A percentile compares a stretch with the other conserved stretches of the same genome.
phyloP scores from a whole-genome alignment of 2,797 vertebrate species.

The Notoglanidium macrostoma region DNA sequence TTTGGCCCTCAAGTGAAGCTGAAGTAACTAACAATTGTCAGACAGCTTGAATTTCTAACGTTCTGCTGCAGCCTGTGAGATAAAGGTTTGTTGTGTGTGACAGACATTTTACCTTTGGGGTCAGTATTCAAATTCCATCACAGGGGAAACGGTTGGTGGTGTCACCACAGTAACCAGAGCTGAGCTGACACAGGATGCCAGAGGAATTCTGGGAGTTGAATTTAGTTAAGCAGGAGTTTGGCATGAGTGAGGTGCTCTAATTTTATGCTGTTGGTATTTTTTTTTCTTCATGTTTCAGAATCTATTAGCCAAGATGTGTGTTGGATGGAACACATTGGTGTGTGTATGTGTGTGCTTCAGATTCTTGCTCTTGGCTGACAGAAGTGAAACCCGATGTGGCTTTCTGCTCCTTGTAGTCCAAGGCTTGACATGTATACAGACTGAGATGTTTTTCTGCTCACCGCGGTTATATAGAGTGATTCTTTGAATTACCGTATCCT shows the following conservation, averaged over 20 bases:
- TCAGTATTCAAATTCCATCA: conserved; percentile 29
- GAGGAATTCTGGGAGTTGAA: conserved; percentile 22
- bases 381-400: background rate
- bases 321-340: background rate
- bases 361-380: background rate
- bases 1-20: conserved; percentile 19
- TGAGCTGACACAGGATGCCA: conserved; percentile 11
- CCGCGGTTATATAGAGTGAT: background rate
- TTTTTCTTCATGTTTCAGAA: background rate
- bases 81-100: conserved; percentile 22
- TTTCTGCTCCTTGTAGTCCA: background rate
- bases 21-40: conserved; percentile 33
- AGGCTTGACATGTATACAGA: background rate
- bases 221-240: background rate
- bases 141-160: background rate
- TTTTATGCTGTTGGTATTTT: background rate
- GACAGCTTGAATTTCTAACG: conserved; percentile 10
- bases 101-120: conserved; percentile 31
- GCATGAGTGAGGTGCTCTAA: background rate
- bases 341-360: background rate
- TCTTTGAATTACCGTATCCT: background rate
- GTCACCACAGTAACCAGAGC: conserved; percentile 24
- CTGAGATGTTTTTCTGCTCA: background rate
- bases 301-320: background rate
- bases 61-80: conserved; percentile 14